These are phyloP conservation scores for Apogon talboti DNA, from an alignment of 2,797 vertebrate species.

Conservation along the genomic window DNA sequence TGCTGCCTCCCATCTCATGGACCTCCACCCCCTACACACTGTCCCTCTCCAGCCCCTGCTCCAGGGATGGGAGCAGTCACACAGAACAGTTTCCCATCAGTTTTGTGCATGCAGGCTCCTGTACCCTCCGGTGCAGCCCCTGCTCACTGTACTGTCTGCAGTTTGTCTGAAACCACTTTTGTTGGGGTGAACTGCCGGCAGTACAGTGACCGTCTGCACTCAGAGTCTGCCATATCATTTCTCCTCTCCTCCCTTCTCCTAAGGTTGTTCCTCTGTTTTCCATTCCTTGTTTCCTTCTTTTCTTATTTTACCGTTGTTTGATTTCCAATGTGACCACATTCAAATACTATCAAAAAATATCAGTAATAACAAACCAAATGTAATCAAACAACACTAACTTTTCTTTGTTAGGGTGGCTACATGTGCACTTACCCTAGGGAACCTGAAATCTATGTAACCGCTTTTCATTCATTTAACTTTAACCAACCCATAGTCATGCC, in stretches of 20 bases:
- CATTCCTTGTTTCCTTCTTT: slow-evolving; percentile 31
- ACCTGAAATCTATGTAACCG: not conserved
- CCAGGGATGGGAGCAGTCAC: slow-evolving; percentile 92
- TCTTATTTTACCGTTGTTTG: slow-evolving; percentile 16
- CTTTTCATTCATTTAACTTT: not conserved
- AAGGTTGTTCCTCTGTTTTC: slow-evolving; percentile 34
- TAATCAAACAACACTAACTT: not conserved
- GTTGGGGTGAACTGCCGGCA: slow-evolving; percentile 75
- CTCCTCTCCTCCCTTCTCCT: slow-evolving; percentile 9
- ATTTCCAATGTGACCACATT: slow-evolving; percentile 26
- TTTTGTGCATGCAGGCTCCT: slow-evolving; percentile 96
- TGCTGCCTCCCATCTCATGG: slow-evolving; percentile 75
- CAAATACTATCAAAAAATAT: not conserved
- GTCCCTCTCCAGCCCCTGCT: slow-evolving; percentile 85
- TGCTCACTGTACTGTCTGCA: slow-evolving; percentile 72
- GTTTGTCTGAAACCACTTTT: slow-evolving; percentile 59
- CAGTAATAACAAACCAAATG: slow-evolving; percentile 7
- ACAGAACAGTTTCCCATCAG: slow-evolving; percentile 96
- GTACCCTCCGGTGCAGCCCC: slow-evolving; percentile 43
- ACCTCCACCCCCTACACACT: slow-evolving; percentile 78
- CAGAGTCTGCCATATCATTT: slow-evolving; percentile 38
- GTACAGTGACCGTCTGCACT: slow-evolving; percentile 73
- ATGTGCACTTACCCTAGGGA: slow-evolving; percentile 34
- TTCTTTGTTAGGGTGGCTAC: slow-evolving; percentile 18
- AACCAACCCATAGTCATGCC: not conserved